Evolutionary conservation across 2,888 invertebrate genomes (phyloP).

Genomic region (Hemaris fuciformis): DNA sequence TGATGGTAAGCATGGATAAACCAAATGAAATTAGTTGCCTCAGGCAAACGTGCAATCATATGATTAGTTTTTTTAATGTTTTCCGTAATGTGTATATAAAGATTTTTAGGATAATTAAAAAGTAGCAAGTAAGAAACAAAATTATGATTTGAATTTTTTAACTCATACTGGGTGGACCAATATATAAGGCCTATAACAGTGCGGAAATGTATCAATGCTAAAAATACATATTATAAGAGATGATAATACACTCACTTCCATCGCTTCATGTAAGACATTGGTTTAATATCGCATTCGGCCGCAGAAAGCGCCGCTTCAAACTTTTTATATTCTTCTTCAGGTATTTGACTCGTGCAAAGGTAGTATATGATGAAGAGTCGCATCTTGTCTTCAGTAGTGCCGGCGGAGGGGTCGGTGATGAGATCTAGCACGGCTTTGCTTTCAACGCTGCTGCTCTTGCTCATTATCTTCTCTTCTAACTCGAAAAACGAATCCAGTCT

Average conservation of each 20-base stretch:
- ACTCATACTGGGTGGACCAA: no score
- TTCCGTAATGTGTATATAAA: no score
- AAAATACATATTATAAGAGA: not conserved
- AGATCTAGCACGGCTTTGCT: slow-evolving; percentile 94
- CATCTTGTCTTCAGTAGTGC: slow-evolving; percentile 95
- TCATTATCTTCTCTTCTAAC: slow-evolving; percentile 98
- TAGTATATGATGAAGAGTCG: slow-evolving; percentile 95
- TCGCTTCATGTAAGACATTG: slow-evolving; percentile 93
- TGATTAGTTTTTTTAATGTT: no score
- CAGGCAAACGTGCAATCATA: no score
- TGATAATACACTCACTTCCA: slow-evolving; percentile 89
- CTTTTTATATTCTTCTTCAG: slow-evolving; percentile 91
- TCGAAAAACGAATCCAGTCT: slow-evolving; percentile 98
- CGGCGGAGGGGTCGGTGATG: slow-evolving; percentile 91
- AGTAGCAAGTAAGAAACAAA: no score
- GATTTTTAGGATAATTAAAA: no score
- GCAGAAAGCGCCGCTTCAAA: slow-evolving; percentile 89
- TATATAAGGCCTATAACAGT: no score
- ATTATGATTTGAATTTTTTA: no score
- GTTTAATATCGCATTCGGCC: slow-evolving; percentile 92
- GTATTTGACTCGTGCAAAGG: slow-evolving; percentile 90
- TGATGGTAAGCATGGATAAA: no score
- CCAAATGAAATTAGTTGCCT: no score
- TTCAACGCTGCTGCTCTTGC: slow-evolving; percentile 85
- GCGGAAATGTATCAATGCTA: not conserved